Evolutionary conservation across 1,140 invertebrate genomes (phyloP), one percentile per base, ranked within the genome.

Genomic region (Asbolus verrucosus): DNA sequence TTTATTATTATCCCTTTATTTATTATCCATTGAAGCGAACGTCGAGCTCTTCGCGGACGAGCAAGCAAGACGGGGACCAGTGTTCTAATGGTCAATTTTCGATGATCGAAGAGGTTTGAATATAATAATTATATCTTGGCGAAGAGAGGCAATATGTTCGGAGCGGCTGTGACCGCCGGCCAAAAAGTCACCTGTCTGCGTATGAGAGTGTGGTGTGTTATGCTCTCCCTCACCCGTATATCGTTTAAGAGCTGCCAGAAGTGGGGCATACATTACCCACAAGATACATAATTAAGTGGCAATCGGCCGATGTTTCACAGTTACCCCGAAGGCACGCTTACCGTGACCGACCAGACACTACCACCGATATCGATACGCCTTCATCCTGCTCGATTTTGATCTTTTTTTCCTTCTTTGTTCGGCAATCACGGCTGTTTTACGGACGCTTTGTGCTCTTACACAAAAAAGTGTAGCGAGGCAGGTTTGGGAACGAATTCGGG

Each of bases 201-300:
- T 16, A 62, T 14, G 11, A 33, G 14, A 33, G 15, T 33, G 59
- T 31, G 59, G 31, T 66, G 41, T 46, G 41, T 19, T 66, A 46
- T 43, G 21, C 72, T 63, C 72, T 62, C 72, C 62, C 60, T 36
- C 31, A 19, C 62, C 63, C 27, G 67, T 73, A 70, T 60, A 27
- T 72, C 50, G 65, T 72, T 62, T 33, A 66, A 46, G 41, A 73
- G 60, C 68, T 65, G 68, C 68, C 62, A 69, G 60, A 73, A 73
- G 65, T 73, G 68, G 72, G 72, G 72, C 72, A 73, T 73, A 70
- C 68, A 73, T 73, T 73, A 73, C 68, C 71, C 59, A 41, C 46
- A 69, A 70, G 72, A 73, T 73, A 73, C 72, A 70, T 73, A 73
- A 73, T 73, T 73, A 73, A 73, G 72, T 67, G 72, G 72, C 68